Evolutionary conservation across 2,113 vertebrate genomes (phyloP).

Genomic region (Platichthys flesus): DNA sequence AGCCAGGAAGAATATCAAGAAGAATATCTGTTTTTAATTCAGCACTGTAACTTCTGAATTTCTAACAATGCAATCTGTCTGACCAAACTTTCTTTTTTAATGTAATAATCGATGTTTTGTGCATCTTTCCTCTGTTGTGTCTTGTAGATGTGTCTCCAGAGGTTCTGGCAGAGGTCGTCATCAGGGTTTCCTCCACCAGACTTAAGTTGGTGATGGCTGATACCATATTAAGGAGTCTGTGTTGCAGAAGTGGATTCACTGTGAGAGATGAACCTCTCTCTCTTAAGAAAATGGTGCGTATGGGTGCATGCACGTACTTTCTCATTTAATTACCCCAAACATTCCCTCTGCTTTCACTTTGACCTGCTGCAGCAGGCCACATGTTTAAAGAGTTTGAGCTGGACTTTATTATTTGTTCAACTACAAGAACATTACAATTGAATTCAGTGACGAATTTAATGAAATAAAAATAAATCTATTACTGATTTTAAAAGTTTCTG

Average conservation of each 20-base stretch:
- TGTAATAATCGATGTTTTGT: not conserved
- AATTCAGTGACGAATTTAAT: not conserved
- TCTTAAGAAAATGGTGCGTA: constrained; percentile 86
- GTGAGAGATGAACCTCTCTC: constrained; percentile 84
- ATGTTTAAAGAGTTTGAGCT: no score
- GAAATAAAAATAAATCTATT: not conserved
- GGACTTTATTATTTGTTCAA: no score
- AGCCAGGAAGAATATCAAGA: not conserved
- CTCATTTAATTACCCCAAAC: not conserved
- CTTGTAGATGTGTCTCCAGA: constrained; percentile 82
- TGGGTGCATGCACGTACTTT: not conserved
- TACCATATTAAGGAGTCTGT: constrained; percentile 88
- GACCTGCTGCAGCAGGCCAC: no score
- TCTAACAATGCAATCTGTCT: not conserved
- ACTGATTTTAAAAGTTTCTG: not conserved
- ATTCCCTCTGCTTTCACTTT: no score
- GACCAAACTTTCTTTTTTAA: not conserved
- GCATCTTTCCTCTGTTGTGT: not conserved
- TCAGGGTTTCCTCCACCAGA: constrained; percentile 85
- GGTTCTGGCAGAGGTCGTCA: constrained; percentile 84
- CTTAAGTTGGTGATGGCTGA: constrained; percentile 90
- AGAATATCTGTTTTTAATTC: constrained; percentile 11
- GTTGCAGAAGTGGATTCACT: constrained; percentile 78
- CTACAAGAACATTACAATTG: no score
- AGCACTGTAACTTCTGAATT: not conserved